Percentiles rank a stretch among this genome's conserved stretches.
These are phyloP conservation scores for Octodon degus DNA, from an alignment of 2,113 vertebrate genomes.

Conservation along the genomic window DNA sequence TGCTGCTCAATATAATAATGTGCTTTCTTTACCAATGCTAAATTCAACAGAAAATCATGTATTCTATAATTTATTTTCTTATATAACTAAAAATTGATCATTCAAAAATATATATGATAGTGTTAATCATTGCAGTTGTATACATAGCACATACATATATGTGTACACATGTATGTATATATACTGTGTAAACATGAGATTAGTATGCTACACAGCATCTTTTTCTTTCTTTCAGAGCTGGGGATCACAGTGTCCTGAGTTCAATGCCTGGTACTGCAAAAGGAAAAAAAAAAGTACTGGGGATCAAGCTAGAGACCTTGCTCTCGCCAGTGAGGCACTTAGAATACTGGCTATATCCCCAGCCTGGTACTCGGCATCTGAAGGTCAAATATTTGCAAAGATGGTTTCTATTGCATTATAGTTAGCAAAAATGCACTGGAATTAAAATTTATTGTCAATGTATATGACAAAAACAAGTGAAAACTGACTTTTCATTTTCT, in stretches of 20 bases:
- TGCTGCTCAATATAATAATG: neutral
- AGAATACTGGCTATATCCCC: too few relatives aligned
- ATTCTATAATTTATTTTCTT: neutral
- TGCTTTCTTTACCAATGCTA: neutral
- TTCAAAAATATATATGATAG: neutral
- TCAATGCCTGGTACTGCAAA: too few relatives aligned
- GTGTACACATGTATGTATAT: neutral
- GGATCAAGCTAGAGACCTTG: too few relatives aligned
- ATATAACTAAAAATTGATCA: neutral
- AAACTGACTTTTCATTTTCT: neutral
- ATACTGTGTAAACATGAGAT: neutral
- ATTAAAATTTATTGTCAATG: neutral
- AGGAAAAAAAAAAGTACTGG: too few relatives aligned
- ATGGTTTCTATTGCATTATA: neutral
- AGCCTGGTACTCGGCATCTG: neutral
- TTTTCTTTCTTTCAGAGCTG: neutral
- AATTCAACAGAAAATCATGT: neutral
- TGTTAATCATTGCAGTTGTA: neutral
- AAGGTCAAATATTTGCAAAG: neutral
- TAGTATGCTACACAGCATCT: neutral
- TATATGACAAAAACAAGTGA: neutral
- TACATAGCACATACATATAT: neutral
- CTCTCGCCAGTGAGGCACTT: too few relatives aligned
- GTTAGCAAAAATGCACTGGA: neutral
- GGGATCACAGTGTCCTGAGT: too few relatives aligned